Percentiles rank a stretch among this genome's conserved stretches.
Conservation (phyloP, 2,888 invertebrate species). For the Apamea crenata region DNA sequence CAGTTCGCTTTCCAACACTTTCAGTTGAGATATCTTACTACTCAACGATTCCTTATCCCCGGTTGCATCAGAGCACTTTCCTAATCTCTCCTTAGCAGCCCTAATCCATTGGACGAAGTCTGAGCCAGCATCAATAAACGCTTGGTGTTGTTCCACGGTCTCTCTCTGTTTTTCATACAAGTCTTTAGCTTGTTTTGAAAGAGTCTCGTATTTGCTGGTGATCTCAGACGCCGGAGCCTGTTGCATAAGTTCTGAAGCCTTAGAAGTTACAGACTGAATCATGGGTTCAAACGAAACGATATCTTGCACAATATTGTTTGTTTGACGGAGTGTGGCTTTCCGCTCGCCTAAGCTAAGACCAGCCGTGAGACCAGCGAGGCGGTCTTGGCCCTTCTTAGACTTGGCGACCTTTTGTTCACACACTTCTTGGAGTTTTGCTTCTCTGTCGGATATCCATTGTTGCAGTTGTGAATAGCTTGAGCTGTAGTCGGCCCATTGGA, state of each 20-base stretch:
- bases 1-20: conserved; percentile 95
- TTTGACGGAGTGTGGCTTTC: conserved; percentile 96
- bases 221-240: conserved; percentile 98
- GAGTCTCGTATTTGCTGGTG: conserved; percentile 96
- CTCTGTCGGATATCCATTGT: conserved; percentile 98
- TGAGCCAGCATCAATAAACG: conserved; percentile 97
- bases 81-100: conserved; percentile 96
- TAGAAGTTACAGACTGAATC: conserved; percentile 98
- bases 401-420: conserved; percentile 95
- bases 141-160: conserved; percentile 97
- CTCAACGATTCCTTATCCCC: conserved; percentile 97
- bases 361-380: conserved; percentile 92
- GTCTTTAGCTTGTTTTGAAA: conserved; percentile 97
- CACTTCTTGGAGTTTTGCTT: conserved; percentile 97
- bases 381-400: conserved; percentile 93
- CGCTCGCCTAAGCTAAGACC: conserved; percentile 95
- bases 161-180: conserved; percentile 97
- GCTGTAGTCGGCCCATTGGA: conserved; percentile 99
- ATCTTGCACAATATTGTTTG: conserved; percentile 98
- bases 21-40: conserved; percentile 96
- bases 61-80: conserved; percentile 97
- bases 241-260: conserved; percentile 97
- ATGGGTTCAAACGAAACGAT: conserved; percentile 99
- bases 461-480: conserved; percentile 97
- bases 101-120: conserved; percentile 98